Evolutionary conservation across 2,888 invertebrate species (phyloP).

Genomic region (Drosophila picticornis): DNA sequence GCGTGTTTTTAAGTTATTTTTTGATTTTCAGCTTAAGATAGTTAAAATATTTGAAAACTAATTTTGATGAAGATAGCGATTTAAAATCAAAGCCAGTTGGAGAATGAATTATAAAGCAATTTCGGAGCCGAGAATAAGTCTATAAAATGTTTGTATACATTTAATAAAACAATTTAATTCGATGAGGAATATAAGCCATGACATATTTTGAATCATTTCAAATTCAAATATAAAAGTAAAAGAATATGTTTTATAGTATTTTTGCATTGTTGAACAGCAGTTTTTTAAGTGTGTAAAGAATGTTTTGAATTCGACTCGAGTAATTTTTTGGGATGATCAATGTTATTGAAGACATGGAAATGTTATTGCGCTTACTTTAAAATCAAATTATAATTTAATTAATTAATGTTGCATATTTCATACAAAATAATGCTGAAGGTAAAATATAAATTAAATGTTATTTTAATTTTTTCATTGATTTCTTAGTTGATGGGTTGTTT

Average conservation of each 20-base stretch:
- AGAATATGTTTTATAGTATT: too few relatives aligned
- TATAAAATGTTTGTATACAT: not conserved
- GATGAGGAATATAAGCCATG: too few relatives aligned
- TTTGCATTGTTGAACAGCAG: too few relatives aligned
- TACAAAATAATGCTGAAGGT: not conserved
- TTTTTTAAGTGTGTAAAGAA: not conserved
- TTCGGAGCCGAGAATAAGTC: not conserved
- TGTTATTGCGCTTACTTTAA: not conserved
- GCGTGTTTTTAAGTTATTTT: not conserved
- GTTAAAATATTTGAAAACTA: not conserved
- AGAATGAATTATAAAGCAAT: not conserved
- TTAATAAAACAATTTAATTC: not conserved
- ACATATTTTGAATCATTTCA: too few relatives aligned
- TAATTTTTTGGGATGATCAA: not conserved
- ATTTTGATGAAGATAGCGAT: not conserved
- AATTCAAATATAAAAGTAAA: too few relatives aligned
- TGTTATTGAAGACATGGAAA: too few relatives aligned
- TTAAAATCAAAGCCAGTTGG: not conserved
- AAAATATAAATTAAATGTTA: not conserved
- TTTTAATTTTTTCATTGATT: not conserved
- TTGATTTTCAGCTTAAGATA: not conserved
- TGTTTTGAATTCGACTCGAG: not conserved
- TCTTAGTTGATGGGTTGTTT: not conserved
- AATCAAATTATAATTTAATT: not conserved
- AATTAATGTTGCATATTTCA: not conserved